phyloP scores from a whole-genome alignment of 2,113 vertebrate genomes.

The Cacatua alba region DNA sequence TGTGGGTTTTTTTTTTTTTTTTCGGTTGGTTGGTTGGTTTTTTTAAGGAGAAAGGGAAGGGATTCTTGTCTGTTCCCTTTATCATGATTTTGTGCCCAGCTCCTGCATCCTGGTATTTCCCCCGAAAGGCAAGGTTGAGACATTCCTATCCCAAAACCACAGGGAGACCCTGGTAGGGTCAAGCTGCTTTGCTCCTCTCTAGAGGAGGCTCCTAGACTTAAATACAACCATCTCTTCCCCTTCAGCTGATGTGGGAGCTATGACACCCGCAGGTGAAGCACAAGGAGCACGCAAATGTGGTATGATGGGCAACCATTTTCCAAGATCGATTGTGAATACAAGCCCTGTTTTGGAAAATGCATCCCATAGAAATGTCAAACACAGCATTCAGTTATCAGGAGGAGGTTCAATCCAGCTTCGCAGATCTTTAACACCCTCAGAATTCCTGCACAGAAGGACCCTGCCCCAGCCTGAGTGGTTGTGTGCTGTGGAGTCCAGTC shows the following conservation, averaged over 20 bases:
- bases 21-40: too few species aligned
- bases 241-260: not conserved
- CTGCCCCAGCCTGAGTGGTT: rapidly evolving
- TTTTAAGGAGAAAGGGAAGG: not conserved
- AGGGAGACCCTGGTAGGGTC: rapidly evolving
- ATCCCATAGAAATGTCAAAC: not conserved
- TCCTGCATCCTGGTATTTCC: not conserved
- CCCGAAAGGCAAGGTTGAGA: not conserved
- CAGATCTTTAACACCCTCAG: not conserved
- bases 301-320: not conserved
- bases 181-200: not conserved
- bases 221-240: not conserved
- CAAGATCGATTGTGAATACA: not conserved
- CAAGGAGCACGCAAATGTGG: rapidly evolving
- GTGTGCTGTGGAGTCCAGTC: rapidly evolving
- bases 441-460: not conserved
- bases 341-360: not conserved
- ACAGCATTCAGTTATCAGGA: not conserved
- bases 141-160: not conserved
- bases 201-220: not conserved
- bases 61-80: not conserved
- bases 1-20: not conserved
- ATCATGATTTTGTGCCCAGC: not conserved
- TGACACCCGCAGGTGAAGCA: rapidly evolving
- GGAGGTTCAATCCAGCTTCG: not conserved